phyloP scores from a whole-genome alignment of 2,888 invertebrate genomes.

The Mylabris sibirica region DNA sequence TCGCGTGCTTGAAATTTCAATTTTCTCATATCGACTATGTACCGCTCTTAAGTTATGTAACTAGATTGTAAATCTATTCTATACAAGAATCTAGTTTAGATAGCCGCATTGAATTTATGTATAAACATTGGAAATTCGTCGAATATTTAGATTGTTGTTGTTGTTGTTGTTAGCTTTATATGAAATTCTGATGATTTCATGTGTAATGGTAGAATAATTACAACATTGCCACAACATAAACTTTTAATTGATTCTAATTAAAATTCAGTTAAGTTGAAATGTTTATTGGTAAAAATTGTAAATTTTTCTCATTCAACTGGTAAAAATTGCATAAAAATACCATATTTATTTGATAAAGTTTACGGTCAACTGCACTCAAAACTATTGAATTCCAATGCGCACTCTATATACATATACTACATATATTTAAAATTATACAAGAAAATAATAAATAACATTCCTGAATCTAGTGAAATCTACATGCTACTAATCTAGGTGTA shows the following conservation, averaged over 20 bases:
- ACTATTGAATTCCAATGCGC: constrained; percentile 3
- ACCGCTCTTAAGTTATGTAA: constrained; percentile 20
- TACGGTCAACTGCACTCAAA: constrained; percentile 4
- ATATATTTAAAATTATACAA: neutral
- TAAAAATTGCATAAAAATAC: neutral
- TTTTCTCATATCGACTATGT: constrained; percentile 19
- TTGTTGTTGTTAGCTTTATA: no score
- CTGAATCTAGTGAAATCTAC: neutral
- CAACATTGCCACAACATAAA: no score
- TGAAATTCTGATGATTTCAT: constrained; percentile 13
- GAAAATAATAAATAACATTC: constrained; percentile 7
- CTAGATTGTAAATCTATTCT: constrained; percentile 9
- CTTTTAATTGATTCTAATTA: neutral
- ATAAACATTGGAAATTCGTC: neutral
- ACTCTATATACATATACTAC: neutral
- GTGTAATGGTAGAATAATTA: neutral
- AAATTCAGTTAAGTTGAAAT: no score
- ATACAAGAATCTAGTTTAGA: constrained; percentile 9
- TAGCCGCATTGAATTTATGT: constrained; percentile 9
- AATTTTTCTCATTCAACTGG: no score
- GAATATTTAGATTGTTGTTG: neutral
- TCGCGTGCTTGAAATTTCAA: constrained; percentile 31
- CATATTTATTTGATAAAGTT: constrained; percentile 4
- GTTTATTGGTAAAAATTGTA: neutral
- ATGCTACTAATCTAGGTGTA: neutral